Evolutionary conservation across 2,797 vertebrate genomes (phyloP).

Genomic region (Pygocentrus nattereri): DNA sequence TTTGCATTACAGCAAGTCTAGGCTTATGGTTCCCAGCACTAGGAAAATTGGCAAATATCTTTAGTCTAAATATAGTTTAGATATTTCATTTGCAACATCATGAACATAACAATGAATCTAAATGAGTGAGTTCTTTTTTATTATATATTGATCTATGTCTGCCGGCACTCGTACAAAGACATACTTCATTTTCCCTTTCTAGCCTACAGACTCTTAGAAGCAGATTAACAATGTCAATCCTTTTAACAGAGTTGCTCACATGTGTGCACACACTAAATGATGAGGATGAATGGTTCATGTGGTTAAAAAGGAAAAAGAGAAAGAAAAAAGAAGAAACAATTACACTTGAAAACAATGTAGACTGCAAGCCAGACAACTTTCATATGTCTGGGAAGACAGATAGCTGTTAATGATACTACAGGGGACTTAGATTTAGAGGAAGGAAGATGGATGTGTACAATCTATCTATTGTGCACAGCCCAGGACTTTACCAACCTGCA

Average conservation of each 20-base stretch:
- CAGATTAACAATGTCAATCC: neutral
- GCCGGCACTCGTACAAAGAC: slow-evolving; percentile 28
- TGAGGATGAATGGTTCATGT: slow-evolving; percentile 4
- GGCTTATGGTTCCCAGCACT: slow-evolving; percentile 30
- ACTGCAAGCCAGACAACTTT: slow-evolving; percentile 21
- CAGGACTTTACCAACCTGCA: neutral
- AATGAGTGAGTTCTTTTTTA: slow-evolving; percentile 27
- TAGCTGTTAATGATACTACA: slow-evolving; percentile 33
- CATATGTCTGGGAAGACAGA: slow-evolving; percentile 40
- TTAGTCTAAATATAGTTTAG: slow-evolving; percentile 42
- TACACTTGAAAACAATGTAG: slow-evolving; percentile 14
- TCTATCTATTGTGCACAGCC: slow-evolving; percentile 16
- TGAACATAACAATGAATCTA: slow-evolving; percentile 22
- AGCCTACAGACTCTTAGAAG: neutral
- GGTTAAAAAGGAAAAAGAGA: neutral
- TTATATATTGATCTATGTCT: slow-evolving; percentile 35
- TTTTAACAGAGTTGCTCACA: neutral
- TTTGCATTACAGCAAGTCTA: slow-evolving; percentile 33
- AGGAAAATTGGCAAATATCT: slow-evolving; percentile 15
- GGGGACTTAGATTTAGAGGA: slow-evolving; percentile 33
- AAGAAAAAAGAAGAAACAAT: neutral
- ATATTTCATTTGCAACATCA: slow-evolving; percentile 31
- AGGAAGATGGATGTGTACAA: slow-evolving; percentile 51
- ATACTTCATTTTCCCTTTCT: slow-evolving; percentile 26
- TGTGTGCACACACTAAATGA: neutral